Conservation (phyloP, 2,113 vertebrate species). For the Rhegmatorhina hoffmannsi region DNA sequence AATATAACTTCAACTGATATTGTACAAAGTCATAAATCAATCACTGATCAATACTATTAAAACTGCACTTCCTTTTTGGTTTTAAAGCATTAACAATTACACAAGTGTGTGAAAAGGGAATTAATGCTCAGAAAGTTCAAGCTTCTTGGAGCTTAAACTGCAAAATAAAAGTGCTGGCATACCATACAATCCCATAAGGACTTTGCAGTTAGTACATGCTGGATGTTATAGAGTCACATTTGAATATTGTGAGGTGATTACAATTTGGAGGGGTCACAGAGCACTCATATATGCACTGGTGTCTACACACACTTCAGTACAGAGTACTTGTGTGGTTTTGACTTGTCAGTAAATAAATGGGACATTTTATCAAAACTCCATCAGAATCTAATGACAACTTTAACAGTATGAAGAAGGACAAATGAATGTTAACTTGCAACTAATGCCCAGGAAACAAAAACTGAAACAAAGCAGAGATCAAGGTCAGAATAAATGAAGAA, state of each 20-base stretch:
- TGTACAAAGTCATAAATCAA: constrained; percentile 24
- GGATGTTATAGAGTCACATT: neutral
- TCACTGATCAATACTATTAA: neutral
- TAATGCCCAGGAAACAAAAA: constrained; percentile 35
- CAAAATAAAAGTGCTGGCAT: neutral
- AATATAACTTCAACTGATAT: neutral
- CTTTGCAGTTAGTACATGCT: neutral
- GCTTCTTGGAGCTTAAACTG: neutral
- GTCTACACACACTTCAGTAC: neutral
- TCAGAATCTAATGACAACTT: constrained; percentile 44
- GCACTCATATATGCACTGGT: neutral
- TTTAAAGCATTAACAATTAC: neutral
- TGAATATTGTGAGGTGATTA: neutral
- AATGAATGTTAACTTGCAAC: constrained; percentile 65
- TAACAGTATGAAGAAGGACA: constrained; percentile 46
- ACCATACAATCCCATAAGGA: neutral
- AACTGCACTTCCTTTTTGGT: neutral
- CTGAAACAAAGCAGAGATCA: neutral
- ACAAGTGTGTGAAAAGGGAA: neutral
- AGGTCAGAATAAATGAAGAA: neutral
- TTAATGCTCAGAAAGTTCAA: neutral
- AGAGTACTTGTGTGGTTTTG: constrained; percentile 4
- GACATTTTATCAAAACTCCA: constrained; percentile 23
- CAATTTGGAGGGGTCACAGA: neutral
- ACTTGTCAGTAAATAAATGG: constrained; percentile 14